Evolutionary conservation across 2,888 invertebrate species (phyloP).

Genomic region (Leptinotarsa haldemani): DNA sequence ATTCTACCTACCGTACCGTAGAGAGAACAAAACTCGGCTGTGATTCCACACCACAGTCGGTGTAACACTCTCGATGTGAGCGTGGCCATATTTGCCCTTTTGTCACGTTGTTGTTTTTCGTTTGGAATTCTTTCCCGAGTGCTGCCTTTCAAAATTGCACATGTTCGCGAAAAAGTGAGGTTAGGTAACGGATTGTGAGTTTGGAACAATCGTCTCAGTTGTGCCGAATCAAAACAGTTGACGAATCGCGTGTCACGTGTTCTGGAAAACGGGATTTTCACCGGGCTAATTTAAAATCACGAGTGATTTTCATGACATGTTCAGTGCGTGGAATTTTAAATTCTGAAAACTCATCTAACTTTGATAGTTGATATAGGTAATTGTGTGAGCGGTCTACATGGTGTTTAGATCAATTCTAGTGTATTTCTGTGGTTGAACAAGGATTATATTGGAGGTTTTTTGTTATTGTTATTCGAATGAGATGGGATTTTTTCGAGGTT

Average conservation of each 20-base stretch:
- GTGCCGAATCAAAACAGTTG: background rate
- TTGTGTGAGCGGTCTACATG: background rate
- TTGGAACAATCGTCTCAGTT: background rate
- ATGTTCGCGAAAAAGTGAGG: slow-evolving; percentile 12
- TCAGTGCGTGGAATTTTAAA: background rate
- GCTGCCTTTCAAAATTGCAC: background rate
- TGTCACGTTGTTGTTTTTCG: slow-evolving; percentile 22
- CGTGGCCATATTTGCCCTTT: slow-evolving; percentile 24
- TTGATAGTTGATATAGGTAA: background rate
- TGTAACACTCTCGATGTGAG: slow-evolving; percentile 10
- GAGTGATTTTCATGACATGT: background rate
- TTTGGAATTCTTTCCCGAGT: background rate
- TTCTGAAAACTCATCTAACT: background rate
- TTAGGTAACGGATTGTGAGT: slow-evolving; percentile 3
- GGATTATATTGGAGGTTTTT: background rate
- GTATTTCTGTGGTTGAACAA: background rate
- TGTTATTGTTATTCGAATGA: background rate
- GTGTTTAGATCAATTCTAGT: background rate
- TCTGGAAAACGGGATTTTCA: background rate
- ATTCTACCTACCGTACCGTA: slow-evolving; percentile 5
- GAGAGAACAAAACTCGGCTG: slow-evolving; percentile 27
- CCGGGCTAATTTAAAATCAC: background rate
- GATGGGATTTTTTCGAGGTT: slow-evolving; percentile 2
- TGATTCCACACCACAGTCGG: slow-evolving; percentile 16
- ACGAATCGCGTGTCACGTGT: background rate